Conservation (phyloP, 1,140 invertebrate genomes). For the Lordiphosa mommai region DNA sequence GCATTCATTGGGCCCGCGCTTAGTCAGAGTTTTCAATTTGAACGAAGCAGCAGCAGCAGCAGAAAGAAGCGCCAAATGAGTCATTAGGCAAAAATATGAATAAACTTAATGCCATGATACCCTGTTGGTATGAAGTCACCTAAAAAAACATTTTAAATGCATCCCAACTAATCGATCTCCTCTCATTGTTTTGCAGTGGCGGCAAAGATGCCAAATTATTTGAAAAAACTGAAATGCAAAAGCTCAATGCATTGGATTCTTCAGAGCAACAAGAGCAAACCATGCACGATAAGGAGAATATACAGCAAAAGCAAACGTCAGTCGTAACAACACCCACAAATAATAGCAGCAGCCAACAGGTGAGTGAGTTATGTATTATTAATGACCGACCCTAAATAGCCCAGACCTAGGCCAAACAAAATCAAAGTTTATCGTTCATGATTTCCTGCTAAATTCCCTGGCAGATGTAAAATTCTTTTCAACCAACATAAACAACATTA, state of each 20-base stretch:
- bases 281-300: slow-evolving; percentile 40
- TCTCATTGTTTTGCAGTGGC: slow-evolving; percentile 32
- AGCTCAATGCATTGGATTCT: slow-evolving; percentile 34
- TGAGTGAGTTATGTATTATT: slow-evolving; percentile 14
- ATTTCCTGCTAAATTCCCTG: not conserved
- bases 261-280: slow-evolving; percentile 16
- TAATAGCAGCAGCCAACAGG: slow-evolving; percentile 40
- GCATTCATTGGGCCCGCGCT: slow-evolving; percentile 37
- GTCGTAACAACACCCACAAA: slow-evolving; percentile 10
- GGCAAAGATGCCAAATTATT: slow-evolving; percentile 69
- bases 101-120: slow-evolving; percentile 59
- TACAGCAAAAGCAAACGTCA: slow-evolving; percentile 39
- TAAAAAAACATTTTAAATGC: not conserved
- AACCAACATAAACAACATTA: not conserved
- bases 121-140: slow-evolving; percentile 47
- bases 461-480: not conserved
- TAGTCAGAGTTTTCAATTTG: slow-evolving; percentile 36
- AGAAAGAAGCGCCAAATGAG: slow-evolving; percentile 37
- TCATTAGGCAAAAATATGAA: slow-evolving; percentile 47
- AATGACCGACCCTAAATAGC: slow-evolving; percentile 19
- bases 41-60: slow-evolving; percentile 17
- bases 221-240: slow-evolving; percentile 55
- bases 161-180: not conserved
- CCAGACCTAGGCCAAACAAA: slow-evolving; percentile 51
- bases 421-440: slow-evolving; percentile 10